Conservation (phyloP, 1,140 invertebrate genomes). For the Ostrea edulis region DNA sequence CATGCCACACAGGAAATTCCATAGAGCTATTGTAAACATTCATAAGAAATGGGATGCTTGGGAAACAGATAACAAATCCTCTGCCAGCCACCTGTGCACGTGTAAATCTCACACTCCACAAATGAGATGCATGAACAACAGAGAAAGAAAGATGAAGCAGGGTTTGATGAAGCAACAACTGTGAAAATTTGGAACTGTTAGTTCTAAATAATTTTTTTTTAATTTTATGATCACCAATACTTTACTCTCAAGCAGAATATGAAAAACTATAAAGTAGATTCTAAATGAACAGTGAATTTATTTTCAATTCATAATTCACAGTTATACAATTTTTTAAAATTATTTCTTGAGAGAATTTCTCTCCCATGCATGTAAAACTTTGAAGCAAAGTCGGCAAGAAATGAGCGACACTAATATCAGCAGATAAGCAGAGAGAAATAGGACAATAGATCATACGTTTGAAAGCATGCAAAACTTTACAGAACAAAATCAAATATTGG, state of each 20-base stretch:
- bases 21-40: background rate
- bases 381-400: too few species aligned
- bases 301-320: background rate
- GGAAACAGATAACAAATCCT: background rate
- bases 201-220: background rate
- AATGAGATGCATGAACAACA: background rate
- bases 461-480: background rate
- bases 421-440: background rate
- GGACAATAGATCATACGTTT: background rate
- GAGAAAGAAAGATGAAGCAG: background rate
- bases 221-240: constrained; percentile 20
- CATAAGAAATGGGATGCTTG: background rate
- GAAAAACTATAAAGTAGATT: background rate
- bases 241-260: background rate
- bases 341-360: too few species aligned
- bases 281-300: background rate
- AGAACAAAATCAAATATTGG: constrained; percentile 24
- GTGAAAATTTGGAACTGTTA: background rate
- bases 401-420: background rate
- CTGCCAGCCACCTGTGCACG: background rate
- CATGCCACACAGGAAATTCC: background rate
- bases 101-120: background rate
- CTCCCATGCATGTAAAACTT: too few species aligned
- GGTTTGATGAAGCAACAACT: background rate
- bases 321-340: too few species aligned